Evolutionary conservation across 2,113 vertebrate genomes (phyloP), one percentile per base, ranked within the genome.

Genomic region (Oplegnathus fasciatus): DNA sequence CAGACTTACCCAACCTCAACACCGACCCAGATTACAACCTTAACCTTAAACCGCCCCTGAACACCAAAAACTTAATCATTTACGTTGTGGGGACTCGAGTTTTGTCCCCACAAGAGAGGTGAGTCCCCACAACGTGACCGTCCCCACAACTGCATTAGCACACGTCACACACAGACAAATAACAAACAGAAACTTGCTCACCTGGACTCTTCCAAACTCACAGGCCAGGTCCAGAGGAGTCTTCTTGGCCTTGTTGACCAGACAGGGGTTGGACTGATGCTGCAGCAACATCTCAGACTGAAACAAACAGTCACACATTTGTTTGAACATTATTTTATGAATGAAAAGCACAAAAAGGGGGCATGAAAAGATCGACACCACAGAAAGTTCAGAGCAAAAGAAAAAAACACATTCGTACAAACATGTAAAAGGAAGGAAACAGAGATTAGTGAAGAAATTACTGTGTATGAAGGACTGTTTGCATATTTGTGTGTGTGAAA

Each of bases 251-350:
- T 97, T 97, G 95, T 99, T 98, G 90, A 98, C 94, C 92, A 98
- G 94, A 91, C 98, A 99, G 0, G 98, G 98, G 92, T 98, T 99
- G 81, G 98, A 99, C 93, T 99, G 98, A 91, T 99, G 98, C 95
- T 99, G 98, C 46, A 99, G 95, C 74, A 99, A 88, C 97, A 99
- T 99, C 94, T 99, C 98, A 0, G 98, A 99, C 98, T 99, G 93
- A 11, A 82, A 75, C 70, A 62, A 0, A 64, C 40, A 65, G 2
- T 54, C 57, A 78, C 67, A 9, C 8, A 20, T n/a, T n/a, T n/a
- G n/a, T n/a, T n/a, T n/a, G n/a, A n/a, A n/a, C n/a, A n/a, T n/a
- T n/a, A n/a, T n/a, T n/a, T n/a, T n/a, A n/a, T n/a, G n/a, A n/a
- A n/a, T n/a, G n/a, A n/a, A n/a, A n/a, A n/a, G n/a, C n/a, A n/a